Conservation (phyloP, 1,140 invertebrate species). For the Drosophila lacteicornis region DNA sequence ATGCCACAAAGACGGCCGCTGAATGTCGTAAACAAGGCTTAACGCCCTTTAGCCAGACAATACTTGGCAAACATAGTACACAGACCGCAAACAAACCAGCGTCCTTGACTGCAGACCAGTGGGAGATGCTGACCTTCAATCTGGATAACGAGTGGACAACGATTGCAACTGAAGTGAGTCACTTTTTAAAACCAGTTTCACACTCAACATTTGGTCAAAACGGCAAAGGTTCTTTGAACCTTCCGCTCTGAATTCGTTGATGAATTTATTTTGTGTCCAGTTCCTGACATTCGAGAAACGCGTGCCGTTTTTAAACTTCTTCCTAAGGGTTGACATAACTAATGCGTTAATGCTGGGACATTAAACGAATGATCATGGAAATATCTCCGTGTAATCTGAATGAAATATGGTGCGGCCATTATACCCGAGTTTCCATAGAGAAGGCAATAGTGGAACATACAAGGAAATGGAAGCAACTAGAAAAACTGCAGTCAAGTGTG, state of each 20-base stretch:
- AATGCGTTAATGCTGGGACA: slow-evolving; percentile 55
- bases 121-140: slow-evolving; percentile 9
- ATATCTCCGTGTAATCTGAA: slow-evolving; percentile 22
- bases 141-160: slow-evolving; percentile 23
- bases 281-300: slow-evolving; percentile 51
- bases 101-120: slow-evolving; percentile 61
- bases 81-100: slow-evolving; percentile 67
- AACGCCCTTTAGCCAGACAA: slow-evolving; percentile 47
- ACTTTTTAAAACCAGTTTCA: slow-evolving; percentile 32
- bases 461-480: background rate
- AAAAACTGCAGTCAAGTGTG: no score
- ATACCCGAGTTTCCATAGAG: background rate
- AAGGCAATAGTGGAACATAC: background rate
- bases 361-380: slow-evolving; percentile 15
- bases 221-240: slow-evolving; percentile 71
- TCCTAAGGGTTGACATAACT: slow-evolving; percentile 43
- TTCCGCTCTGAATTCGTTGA: slow-evolving; percentile 48
- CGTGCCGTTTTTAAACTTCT: slow-evolving; percentile 60
- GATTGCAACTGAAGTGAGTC: slow-evolving; percentile 49
- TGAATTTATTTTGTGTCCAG: slow-evolving; percentile 74
- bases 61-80: slow-evolving; percentile 54
- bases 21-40: slow-evolving; percentile 67
- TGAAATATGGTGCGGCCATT: slow-evolving; percentile 19
- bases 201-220: slow-evolving; percentile 45
- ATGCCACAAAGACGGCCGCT: slow-evolving; percentile 46